These are phyloP conservation scores for Clarias batrachus DNA, from an alignment of 2,113 vertebrate genomes.

Conservation along the genomic window DNA sequence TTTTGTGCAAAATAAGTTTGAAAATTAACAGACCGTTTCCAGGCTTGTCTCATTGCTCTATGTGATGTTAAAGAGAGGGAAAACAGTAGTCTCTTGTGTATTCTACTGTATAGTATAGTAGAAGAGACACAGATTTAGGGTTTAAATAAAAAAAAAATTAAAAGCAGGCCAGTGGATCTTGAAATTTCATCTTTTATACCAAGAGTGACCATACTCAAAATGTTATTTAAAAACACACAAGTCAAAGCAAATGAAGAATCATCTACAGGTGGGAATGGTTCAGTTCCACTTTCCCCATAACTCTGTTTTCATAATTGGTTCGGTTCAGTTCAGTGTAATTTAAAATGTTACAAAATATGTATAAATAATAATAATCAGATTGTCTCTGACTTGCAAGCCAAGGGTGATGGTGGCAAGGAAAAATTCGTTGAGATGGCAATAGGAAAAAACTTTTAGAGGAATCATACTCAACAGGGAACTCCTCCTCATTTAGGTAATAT, in stretches of 20 bases:
- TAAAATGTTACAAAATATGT: too few species aligned
- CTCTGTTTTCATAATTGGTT: too few species aligned
- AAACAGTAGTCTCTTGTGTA: not conserved
- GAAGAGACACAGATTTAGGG: not conserved
- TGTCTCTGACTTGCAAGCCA: too few species aligned
- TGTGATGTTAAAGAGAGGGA: not conserved
- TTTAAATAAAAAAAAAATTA: too few species aligned
- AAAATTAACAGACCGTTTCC: not conserved
- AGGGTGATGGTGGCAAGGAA: too few species aligned
- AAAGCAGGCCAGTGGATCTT: not conserved
- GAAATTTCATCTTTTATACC: not conserved
- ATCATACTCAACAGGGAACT: too few species aligned
- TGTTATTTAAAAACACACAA: not conserved
- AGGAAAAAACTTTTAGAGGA: too few species aligned
- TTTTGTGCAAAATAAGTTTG: not conserved
- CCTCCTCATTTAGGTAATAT: too few species aligned
- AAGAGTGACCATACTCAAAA: not conserved
- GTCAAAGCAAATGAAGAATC: not conserved
- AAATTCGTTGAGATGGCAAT: too few species aligned
- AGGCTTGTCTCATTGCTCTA: not conserved
- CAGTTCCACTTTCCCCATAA: not conserved
- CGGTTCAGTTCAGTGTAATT: too few species aligned
- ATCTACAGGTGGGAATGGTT: not conserved
- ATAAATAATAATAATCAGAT: too few species aligned
- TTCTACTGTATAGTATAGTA: not conserved